Base-by-base conservation (phyloP, 2,797 vertebrate species). In the Hoplostethus atlanticus region DNA sequence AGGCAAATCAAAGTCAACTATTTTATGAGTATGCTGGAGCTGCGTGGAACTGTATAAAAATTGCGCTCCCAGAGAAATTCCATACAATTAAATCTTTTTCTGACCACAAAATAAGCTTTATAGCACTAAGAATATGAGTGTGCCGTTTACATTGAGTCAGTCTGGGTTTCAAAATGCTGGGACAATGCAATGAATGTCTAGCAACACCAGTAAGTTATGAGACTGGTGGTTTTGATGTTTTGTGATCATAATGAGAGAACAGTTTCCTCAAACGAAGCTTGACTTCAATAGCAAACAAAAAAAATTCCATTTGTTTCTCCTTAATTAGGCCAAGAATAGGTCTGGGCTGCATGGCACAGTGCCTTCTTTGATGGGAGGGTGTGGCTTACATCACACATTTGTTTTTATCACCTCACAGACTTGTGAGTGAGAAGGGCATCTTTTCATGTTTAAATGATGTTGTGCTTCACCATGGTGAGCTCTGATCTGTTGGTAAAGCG, bases 1-100 rank as follows among this genome's bases (percentile, higher is more conserved):
- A 62, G 57, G 83, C 76, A 84, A 89, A 90, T 90, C 79, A 89
- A 88, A 64, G 61, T 50, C 25, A 12, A 17, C 55, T 38, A 15
- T 70, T 91, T 91, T 87, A 91, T 80, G 85, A 81, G 79, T 50
- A 13, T 25, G 71, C 73, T 73, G 65, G 67, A 87, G 68, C 80
- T 80, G 76, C 73, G 77, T 76, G 76, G 84, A 68, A 68, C 62
- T 56, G 76, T 52, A 68, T 76, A 53, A 84, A 79, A 85, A 82
- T 28, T 77, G 71, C 47, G 72, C 84, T 84, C 75, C 84, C 65
- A 84, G 77, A 89, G 77, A 81, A 83, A 88, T 76, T 80, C 84
- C 67, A 48, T 30, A 44, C 60, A 68, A 84, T 81, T 88, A 89
- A 88, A 91, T 88, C 78, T 87, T 80, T 21, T 65, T 68, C 70